phyloP scores from a whole-genome alignment of 2,888 invertebrate species.

The Listrodromus nycthemerus region DNA sequence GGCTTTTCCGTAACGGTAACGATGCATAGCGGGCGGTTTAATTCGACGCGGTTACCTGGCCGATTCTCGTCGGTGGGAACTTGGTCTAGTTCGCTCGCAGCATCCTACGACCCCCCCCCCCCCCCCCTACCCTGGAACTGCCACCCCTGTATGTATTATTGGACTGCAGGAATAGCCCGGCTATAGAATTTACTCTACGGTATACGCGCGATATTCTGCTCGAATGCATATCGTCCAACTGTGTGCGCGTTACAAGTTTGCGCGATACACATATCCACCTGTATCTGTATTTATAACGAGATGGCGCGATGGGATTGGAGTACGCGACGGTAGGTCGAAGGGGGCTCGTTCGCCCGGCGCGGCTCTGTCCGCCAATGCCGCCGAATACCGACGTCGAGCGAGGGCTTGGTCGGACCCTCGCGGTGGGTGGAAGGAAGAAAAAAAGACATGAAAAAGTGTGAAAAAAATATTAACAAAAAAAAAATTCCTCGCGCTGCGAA shows the following conservation, averaged over 20 bases:
- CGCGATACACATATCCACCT: constrained; percentile 23
- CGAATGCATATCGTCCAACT: constrained; percentile 40
- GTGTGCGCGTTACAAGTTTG: constrained; percentile 33
- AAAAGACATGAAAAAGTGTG: constrained; percentile 58
- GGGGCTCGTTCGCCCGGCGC: constrained; percentile 53
- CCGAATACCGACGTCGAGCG: constrained; percentile 46
- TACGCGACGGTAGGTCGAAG: constrained; percentile 46
- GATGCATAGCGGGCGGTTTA: constrained; percentile 62
- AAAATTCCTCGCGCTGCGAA: constrained; percentile 67
- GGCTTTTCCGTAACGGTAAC: constrained; percentile 58
- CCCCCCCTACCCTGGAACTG: constrained; percentile 44
- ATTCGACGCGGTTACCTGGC: constrained; percentile 61
- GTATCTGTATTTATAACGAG: constrained; percentile 67
- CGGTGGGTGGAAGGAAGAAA: constrained; percentile 63
- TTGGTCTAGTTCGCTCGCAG: constrained; percentile 10
- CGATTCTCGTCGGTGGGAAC: constrained; percentile 30
- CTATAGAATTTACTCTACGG: constrained; percentile 39
- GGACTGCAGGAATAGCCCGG: constrained; percentile 31
- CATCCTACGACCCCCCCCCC: constrained; percentile 12
- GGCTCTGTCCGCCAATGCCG: constrained; percentile 44
- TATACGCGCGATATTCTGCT: constrained; percentile 49
- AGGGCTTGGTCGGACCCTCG: constrained; percentile 66
- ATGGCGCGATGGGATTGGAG: constrained; percentile 52
- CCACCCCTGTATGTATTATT: constrained; percentile 59
- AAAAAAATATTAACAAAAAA: constrained; percentile 36